These are phyloP conservation scores for Euphydryas editha DNA, from an alignment of 2,888 invertebrate species.

Conservation along the genomic window DNA sequence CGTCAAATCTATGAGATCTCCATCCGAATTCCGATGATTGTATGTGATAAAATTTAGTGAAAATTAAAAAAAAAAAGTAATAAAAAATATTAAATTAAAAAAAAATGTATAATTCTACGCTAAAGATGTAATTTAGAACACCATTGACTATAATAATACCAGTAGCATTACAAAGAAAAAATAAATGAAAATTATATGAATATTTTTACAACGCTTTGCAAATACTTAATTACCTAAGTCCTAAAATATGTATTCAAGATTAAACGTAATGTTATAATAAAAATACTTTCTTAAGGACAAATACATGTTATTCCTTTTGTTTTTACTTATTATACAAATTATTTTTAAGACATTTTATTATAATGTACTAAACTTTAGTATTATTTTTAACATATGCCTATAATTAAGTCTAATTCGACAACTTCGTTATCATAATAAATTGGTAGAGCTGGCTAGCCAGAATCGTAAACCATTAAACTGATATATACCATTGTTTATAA, in stretches of 20 bases:
- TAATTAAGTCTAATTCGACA: neutral
- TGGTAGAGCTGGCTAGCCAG: neutral
- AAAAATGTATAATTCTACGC: constrained; percentile 5
- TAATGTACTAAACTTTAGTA: neutral
- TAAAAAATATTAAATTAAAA: constrained; percentile 6
- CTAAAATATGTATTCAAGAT: neutral
- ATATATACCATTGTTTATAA: neutral
- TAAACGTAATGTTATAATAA: neutral
- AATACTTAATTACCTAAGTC: neutral
- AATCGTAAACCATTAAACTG: neutral
- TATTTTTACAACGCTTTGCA: constrained; percentile 25
- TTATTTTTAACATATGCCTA: neutral
- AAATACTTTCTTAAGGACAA: neutral
- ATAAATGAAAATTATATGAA: constrained; percentile 13
- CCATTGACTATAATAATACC: constrained; percentile 4
- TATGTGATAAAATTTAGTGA: constrained; percentile 53
- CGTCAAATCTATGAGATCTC: constrained; percentile 35
- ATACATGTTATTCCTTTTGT: neutral
- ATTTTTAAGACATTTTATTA: neutral
- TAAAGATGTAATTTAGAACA: constrained; percentile 29
- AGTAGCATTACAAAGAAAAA: constrained; percentile 12
- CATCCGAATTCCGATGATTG: constrained; percentile 54
- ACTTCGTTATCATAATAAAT: neutral
- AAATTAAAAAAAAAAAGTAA: constrained; percentile 35
- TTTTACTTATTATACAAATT: neutral